A percentile compares a stretch with the other conserved stretches of the same genome.
Evolutionary conservation across 2,797 vertebrate genomes (phyloP).

Genomic region (Gallinago nigripennis): DNA sequence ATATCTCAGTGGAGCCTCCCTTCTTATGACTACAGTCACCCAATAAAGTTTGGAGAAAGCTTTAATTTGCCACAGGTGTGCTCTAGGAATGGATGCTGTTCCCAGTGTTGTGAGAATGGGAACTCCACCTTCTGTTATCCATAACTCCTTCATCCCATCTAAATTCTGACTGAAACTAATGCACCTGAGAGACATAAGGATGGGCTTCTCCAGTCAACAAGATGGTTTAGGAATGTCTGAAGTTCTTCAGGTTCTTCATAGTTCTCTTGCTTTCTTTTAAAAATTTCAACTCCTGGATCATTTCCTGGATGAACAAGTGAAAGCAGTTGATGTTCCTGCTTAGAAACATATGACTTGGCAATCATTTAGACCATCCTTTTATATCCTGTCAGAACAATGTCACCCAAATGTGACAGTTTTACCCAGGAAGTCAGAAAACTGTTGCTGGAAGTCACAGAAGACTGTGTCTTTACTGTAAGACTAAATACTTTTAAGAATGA

Average conservation of each 20-base stretch:
- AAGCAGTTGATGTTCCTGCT: background rate
- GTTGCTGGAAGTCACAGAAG: background rate
- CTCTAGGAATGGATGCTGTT: background rate
- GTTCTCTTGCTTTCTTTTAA: background rate
- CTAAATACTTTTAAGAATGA: background rate
- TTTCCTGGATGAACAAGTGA: fast-evolving
- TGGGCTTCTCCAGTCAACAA: fast-evolving
- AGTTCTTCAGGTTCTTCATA: background rate
- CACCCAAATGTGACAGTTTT: background rate
- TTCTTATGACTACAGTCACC: background rate
- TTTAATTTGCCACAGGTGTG: background rate
- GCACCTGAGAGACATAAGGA: background rate
- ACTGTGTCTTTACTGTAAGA: background rate
- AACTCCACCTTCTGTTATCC: background rate
- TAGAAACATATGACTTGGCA: background rate
- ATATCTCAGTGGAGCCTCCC: background rate
- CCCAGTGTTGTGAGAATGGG: fast-evolving
- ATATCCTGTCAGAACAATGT: background rate
- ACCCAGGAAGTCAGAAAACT: background rate
- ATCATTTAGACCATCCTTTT: background rate
- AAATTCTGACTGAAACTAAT: background rate
- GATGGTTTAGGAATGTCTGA: background rate
- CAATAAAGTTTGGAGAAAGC: background rate
- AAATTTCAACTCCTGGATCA: background rate
- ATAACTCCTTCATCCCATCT: background rate